A percentile compares a stretch with the other conserved stretches of the same genome.
These are phyloP conservation scores for Drosophila antonietae DNA, from an alignment of 2,888 invertebrate genomes.

Conservation along the genomic window DNA sequence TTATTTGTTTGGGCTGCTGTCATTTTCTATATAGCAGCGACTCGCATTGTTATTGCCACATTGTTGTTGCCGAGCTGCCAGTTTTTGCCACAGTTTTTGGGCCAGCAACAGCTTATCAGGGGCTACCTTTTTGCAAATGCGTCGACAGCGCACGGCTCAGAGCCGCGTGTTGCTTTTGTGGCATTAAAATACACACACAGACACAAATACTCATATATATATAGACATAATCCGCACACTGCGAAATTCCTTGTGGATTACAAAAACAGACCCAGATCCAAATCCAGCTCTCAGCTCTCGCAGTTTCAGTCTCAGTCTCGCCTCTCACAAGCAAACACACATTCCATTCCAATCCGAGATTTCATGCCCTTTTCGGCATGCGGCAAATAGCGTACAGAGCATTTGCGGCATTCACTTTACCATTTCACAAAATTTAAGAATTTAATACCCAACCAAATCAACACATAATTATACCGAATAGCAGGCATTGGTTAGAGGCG, in stretches of 20 bases:
- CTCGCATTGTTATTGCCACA: slow-evolving; percentile 61
- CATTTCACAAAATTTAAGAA: slow-evolving; percentile 67
- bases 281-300: slow-evolving; percentile 42
- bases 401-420: slow-evolving; percentile 56
- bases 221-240: slow-evolving; percentile 69
- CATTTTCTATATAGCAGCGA: slow-evolving; percentile 67
- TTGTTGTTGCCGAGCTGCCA: slow-evolving; percentile 39
- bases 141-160: slow-evolving; percentile 61
- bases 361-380: slow-evolving; percentile 64
- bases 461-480: slow-evolving; percentile 70
- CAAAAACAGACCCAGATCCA: slow-evolving; percentile 57
- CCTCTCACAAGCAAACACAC: slow-evolving; percentile 1
- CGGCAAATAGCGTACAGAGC: slow-evolving; percentile 65
- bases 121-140: slow-evolving; percentile 71
- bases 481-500: background rate
- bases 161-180: slow-evolving; percentile 65
- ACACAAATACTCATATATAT: slow-evolving; percentile 10
- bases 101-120: slow-evolving; percentile 64
- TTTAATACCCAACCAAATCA: slow-evolving; percentile 70
- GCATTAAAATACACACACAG: slow-evolving; percentile 64
- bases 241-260: slow-evolving; percentile 79
- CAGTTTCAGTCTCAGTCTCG: background rate
- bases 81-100: slow-evolving; percentile 38
- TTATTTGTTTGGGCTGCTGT: slow-evolving; percentile 79
- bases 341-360: slow-evolving; percentile 69